A percentile compares a stretch with the other conserved stretches of the same genome.
Conservation (phyloP, 2,888 invertebrate genomes). For the Orthosia gracilis region DNA sequence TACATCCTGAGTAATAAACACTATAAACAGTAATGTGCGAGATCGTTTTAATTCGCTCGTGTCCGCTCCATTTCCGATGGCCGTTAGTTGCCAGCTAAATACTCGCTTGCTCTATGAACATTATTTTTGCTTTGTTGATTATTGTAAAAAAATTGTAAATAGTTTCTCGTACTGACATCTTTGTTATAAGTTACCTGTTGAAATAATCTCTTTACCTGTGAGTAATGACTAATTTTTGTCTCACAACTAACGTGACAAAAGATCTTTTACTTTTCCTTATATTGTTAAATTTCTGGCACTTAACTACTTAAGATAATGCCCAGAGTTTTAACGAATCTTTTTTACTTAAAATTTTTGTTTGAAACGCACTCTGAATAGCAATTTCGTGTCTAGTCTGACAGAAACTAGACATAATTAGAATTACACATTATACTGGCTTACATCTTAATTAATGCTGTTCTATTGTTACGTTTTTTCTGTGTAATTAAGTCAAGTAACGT, state of each 20-base stretch:
- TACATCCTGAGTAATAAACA: slow-evolving; percentile 38
- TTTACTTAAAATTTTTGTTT: slow-evolving; percentile 39
- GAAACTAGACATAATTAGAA: slow-evolving; percentile 13
- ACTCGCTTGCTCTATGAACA: slow-evolving; percentile 21
- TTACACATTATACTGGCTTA: slow-evolving; percentile 26
- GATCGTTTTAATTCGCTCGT: slow-evolving; percentile 42
- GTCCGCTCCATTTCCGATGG: slow-evolving; percentile 44
- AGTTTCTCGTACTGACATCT: slow-evolving; percentile 17
- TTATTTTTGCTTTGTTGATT: neutral
- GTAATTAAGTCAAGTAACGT: slow-evolving; percentile 14
- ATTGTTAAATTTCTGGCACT: slow-evolving; percentile 44
- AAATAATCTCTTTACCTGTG: slow-evolving; percentile 64
- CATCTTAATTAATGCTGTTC: slow-evolving; percentile 30
- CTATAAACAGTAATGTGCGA: slow-evolving; percentile 16
- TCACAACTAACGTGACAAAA: slow-evolving; percentile 44
- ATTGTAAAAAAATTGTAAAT: neutral
- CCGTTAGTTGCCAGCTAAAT: slow-evolving; percentile 23
- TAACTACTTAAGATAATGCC: slow-evolving; percentile 34
- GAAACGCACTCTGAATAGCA: slow-evolving; percentile 37
- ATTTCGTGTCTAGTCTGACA: slow-evolving; percentile 28
- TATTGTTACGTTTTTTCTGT: slow-evolving; percentile 20
- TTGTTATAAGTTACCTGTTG: slow-evolving; percentile 48
- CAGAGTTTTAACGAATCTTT: slow-evolving; percentile 32
- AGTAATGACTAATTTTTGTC: slow-evolving; percentile 40
- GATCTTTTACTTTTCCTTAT: slow-evolving; percentile 28